Percentiles rank a stretch among this genome's conserved stretches.
Evolutionary conservation across 2,888 invertebrate species (phyloP).

Genomic region (Cepaea hortensis): DNA sequence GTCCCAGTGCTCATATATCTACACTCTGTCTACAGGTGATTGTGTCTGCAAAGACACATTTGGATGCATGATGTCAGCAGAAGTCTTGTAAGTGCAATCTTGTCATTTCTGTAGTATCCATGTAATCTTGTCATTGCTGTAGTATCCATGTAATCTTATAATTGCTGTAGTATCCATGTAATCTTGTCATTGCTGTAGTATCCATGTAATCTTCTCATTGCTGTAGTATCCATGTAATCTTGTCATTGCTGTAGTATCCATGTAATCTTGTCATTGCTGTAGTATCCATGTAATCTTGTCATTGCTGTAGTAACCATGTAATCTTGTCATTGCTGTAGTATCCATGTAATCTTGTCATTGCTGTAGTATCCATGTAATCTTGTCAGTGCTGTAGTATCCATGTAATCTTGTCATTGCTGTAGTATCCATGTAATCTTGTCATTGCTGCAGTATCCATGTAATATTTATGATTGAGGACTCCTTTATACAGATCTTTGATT

Average conservation of each 20-base stretch:
- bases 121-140: not conserved
- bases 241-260: not conserved
- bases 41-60: slow-evolving; percentile 75
- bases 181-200: not conserved
- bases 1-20: no score
- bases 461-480: no score
- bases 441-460: not conserved
- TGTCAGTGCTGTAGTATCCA: no score
- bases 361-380: not conserved
- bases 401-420: slow-evolving; percentile 25
- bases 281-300: not conserved
- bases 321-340: not conserved
- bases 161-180: slow-evolving; percentile 30
- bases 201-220: not conserved
- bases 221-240: slow-evolving; percentile 28
- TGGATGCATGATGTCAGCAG: slow-evolving; percentile 76
- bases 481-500: no score
- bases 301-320: slow-evolving; percentile 22
- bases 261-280: not conserved
- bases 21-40: slow-evolving; percentile 57
- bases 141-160: not conserved
- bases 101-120: not conserved
- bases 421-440: no score
- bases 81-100: slow-evolving; percentile 72
- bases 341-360: not conserved